Evolutionary conservation across 2,888 invertebrate genomes (phyloP).

Genomic region (Oscheius onirici): DNA sequence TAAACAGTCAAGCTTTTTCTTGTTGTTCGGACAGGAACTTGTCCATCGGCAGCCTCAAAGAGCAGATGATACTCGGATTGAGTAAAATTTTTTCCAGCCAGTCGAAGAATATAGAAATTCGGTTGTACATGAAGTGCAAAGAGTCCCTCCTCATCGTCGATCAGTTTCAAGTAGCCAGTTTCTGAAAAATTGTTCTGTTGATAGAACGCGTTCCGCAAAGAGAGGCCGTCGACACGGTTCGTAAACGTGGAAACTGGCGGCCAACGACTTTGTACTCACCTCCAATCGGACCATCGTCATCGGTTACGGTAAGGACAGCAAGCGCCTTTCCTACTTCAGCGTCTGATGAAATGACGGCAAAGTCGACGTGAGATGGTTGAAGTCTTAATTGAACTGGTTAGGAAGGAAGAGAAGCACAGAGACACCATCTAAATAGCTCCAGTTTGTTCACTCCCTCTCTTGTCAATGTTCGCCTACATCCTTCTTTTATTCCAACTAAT

Average conservation of each 20-base stretch:
- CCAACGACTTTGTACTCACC: conserved; percentile 19
- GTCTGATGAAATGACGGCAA: conserved; percentile 40
- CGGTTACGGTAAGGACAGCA: conserved; percentile 46
- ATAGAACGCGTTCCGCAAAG: neutral
- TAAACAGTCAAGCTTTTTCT: conserved; percentile 4
- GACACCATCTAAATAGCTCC: too few relatives aligned
- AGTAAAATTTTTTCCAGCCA: neutral
- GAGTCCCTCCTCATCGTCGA: neutral
- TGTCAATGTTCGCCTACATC: too few relatives aligned
- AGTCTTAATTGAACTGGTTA: conserved; percentile 33
- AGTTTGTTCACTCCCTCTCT: too few relatives aligned
- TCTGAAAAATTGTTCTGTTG: neutral
- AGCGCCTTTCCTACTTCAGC: conserved; percentile 45
- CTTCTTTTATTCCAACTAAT: too few relatives aligned
- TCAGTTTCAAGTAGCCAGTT: neutral
- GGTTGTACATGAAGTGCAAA: neutral
- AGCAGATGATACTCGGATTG: neutral
- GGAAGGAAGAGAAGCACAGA: too few relatives aligned
- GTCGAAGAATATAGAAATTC: conserved; percentile 3
- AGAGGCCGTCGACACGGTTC: conserved; percentile 8
- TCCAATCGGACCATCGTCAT: conserved; percentile 33
- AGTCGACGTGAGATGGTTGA: conserved; percentile 43
- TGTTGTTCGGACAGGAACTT: conserved; percentile 8
- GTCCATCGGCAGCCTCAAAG: conserved; percentile 30
- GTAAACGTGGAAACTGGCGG: neutral